Percentiles rank a stretch among this genome's conserved stretches.
phyloP scores from a whole-genome alignment of 2,113 vertebrate genomes.

The Rhinichthys klamathensis region DNA sequence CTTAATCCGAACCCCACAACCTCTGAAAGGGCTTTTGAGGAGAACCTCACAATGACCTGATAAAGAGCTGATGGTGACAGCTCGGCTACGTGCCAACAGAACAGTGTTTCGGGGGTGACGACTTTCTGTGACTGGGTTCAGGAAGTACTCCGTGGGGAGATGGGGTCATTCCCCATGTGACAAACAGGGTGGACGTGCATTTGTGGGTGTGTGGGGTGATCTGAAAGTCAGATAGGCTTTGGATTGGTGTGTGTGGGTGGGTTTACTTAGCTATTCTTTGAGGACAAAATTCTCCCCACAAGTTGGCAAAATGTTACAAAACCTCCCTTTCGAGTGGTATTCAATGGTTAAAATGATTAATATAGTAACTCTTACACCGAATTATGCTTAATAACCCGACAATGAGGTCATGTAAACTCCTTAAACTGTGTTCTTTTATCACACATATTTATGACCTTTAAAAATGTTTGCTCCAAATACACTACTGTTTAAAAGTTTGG shows the following conservation, averaged over 20 bases:
- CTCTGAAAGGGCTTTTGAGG: slow-evolving; percentile 58
- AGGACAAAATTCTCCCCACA: neutral
- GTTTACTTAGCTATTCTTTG: neutral
- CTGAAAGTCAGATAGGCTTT: slow-evolving; percentile 32
- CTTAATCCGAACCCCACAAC: slow-evolving; percentile 53
- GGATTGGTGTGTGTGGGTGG: neutral
- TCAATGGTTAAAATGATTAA: neutral
- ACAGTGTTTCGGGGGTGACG: slow-evolving; percentile 5
- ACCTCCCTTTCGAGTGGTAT: neutral
- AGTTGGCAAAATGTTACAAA: neutral
- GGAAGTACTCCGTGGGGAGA: slow-evolving; percentile 37
- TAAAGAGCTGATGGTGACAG: slow-evolving; percentile 51
- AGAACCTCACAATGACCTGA: slow-evolving; percentile 54
- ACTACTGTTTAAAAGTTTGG: neutral
- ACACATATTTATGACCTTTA: neutral
- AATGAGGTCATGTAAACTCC: neutral
- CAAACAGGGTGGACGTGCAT: slow-evolving; percentile 18
- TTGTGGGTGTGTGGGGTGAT: slow-evolving; percentile 10
- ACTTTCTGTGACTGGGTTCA: slow-evolving; percentile 30
- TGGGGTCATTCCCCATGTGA: slow-evolving; percentile 27
- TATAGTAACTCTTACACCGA: neutral
- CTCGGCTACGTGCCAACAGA: slow-evolving; percentile 39
- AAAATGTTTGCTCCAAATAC: slow-evolving; percentile 31
- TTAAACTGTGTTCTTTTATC: neutral
- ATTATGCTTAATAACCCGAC: neutral